These are phyloP conservation scores for Philereme transversata DNA, from an alignment of 2,888 invertebrate species.

Conservation along the genomic window DNA sequence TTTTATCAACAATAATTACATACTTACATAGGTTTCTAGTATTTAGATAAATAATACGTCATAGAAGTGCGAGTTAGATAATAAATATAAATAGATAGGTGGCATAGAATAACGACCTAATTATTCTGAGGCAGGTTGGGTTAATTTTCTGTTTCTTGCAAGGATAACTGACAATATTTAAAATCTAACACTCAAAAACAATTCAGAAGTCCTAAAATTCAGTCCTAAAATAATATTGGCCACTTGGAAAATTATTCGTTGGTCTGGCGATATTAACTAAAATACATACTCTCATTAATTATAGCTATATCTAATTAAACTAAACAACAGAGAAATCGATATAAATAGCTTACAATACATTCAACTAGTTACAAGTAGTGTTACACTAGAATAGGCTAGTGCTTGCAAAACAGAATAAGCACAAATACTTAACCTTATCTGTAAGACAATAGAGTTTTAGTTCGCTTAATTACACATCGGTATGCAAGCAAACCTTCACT, in stretches of 20 bases:
- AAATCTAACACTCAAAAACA: not conserved
- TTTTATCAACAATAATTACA: too few relatives aligned
- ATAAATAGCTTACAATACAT: conserved; percentile 10
- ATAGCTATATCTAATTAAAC: not conserved
- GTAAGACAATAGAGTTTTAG: not conserved
- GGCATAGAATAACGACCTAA: too few relatives aligned
- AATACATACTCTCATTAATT: not conserved
- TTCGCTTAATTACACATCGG: not conserved
- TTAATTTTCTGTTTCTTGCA: too few relatives aligned
- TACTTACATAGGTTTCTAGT: too few relatives aligned
- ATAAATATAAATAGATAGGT: too few relatives aligned
- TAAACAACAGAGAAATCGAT: not conserved
- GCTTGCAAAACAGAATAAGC: conserved; percentile 2
- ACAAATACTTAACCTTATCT: conserved; percentile 1
- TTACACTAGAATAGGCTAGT: not conserved
- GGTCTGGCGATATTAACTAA: conserved; percentile 32
- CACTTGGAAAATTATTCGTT: conserved; percentile 43
- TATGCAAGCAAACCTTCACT: not conserved
- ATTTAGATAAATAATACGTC: too few relatives aligned
- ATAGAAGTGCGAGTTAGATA: too few relatives aligned
- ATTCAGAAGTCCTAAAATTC: not conserved
- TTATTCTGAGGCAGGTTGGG: too few relatives aligned
- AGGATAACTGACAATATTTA: too few relatives aligned
- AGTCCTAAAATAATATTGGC: conserved; percentile 34
- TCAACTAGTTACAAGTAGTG: too few relatives aligned